Evolutionary conservation across 1,140 invertebrate genomes (phyloP), one percentile per base, ranked within the genome.

Genomic region (Pogonomyrmex barbatus): DNA sequence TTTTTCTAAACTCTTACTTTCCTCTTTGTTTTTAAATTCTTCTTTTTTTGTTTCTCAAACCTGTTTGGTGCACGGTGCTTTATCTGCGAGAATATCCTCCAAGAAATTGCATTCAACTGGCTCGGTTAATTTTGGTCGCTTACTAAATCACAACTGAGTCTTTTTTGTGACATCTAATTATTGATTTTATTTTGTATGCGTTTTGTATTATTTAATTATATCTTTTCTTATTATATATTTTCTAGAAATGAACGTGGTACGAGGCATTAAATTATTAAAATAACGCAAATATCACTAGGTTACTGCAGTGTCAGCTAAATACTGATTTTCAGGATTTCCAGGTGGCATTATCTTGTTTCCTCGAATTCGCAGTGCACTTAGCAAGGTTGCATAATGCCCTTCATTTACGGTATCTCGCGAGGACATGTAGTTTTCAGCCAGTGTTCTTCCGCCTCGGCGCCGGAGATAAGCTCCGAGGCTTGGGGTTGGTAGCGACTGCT

Each of bases 361-460:
- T 17, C 39, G n/a, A 42, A 75, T 60, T 47, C 45, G 84, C 87
- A 52, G 14, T 83, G 68, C 33, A 75, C 54, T 83, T 83, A 82
- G 45, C 30, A 14, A 17, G 8, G 4, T 30, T 68, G 70, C 70
- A 52, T 87, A 87, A 75, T 88, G 83, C 60, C 67, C 73, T 87
- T 87, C 73, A 87, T 65, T 81, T 65, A 76, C 54, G 73, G 82
- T 92, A 90, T 92, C 85, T 89, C 91, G 71, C 83, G 68, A 33
- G 47, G 60, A 81, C 67, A 24, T 45, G 33, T 63, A 70, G 42
- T 89, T 77, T 86, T 67, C 67, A 75, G 17, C 17, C 54, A 70
- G 62, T 65, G 85, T 82, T 81, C 70, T 89, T 85, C 65, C 77
- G 63, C 60, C 62, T 68, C 71, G 12, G 54, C 54, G 54, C 56